Evolutionary conservation across 2,113 vertebrate genomes (phyloP).

Genomic region (Euleptes europaea): DNA sequence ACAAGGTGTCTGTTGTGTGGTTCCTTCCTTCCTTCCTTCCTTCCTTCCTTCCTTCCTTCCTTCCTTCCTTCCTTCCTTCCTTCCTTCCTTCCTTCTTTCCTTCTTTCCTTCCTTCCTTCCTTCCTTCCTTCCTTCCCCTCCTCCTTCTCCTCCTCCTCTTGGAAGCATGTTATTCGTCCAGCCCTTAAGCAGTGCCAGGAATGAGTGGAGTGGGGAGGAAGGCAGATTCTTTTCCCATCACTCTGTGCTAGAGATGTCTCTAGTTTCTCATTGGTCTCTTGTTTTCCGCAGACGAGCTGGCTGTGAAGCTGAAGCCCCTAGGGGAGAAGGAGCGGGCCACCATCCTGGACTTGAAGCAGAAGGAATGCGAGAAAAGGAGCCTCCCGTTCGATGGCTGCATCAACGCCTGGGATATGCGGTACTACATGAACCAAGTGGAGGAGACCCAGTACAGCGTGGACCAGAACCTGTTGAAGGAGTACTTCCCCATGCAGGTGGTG

Average conservation of each 20-base stretch:
- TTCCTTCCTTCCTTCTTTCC: too few species aligned
- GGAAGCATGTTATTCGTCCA: background rate
- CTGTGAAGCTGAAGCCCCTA: conserved; percentile 86
- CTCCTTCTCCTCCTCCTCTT: too few species aligned
- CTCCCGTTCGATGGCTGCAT: conserved; percentile 81
- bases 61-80: too few species aligned
- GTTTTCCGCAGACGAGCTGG: conserved; percentile 83
- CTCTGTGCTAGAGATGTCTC: background rate
- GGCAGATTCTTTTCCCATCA: too few species aligned
- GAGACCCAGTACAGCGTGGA: conserved; percentile 92
- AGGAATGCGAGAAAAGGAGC: conserved; percentile 83
- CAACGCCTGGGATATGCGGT: conserved; percentile 95
- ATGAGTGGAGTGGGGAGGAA: too few species aligned
- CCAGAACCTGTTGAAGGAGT: conserved; percentile 95
- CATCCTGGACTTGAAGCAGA: conserved; percentile 88
- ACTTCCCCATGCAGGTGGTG: conserved; percentile 96
- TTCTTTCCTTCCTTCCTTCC: too few species aligned
- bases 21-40: too few species aligned
- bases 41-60: too few species aligned
- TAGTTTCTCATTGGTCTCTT: background rate
- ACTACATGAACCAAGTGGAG: conserved; percentile 99
- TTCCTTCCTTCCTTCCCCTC: too few species aligned
- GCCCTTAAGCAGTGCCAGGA: too few species aligned
- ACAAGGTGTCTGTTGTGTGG: too few species aligned
- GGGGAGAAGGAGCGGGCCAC: conserved; percentile 86